Conservation (phyloP, 2,888 invertebrate genomes). For the Lottia gigantea region DNA sequence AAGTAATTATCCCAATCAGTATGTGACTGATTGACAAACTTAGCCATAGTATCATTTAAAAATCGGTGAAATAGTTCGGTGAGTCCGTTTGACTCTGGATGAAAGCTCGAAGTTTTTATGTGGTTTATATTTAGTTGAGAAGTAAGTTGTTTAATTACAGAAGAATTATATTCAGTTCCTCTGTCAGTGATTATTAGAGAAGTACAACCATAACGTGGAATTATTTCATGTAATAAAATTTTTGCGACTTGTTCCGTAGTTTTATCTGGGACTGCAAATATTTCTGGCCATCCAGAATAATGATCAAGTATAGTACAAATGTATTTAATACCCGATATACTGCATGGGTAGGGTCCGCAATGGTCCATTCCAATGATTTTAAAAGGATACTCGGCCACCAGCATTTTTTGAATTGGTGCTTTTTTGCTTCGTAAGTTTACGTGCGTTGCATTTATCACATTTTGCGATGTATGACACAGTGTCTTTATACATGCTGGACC, state of each 20-base stretch:
- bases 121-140: background rate
- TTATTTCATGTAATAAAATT: slow-evolving; percentile 4
- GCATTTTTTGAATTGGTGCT: background rate
- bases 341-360: background rate
- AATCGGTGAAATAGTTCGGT: slow-evolving; percentile 8
- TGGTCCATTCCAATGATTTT: slow-evolving; percentile 13
- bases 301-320: slow-evolving; percentile 10
- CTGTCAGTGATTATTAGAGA: slow-evolving; percentile 7
- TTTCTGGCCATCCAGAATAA: slow-evolving; percentile 15
- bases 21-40: slow-evolving; percentile 1
- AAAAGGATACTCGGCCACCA: background rate
- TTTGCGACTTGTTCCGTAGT: background rate
- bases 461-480: background rate
- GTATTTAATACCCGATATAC: background rate
- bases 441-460: background rate
- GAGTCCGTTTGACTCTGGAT: slow-evolving; percentile 2
- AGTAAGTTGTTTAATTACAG: background rate
- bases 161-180: slow-evolving; percentile 5
- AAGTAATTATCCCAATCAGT: background rate
- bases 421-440: background rate
- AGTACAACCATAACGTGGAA: background rate
- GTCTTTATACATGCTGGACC: slow-evolving; percentile 13
- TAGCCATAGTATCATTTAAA: slow-evolving; percentile 4
- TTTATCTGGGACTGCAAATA: slow-evolving; percentile 1
- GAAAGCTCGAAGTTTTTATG: background rate